phyloP scores from a whole-genome alignment of 2,113 vertebrate genomes.

The Ceyx cyanopectus region DNA sequence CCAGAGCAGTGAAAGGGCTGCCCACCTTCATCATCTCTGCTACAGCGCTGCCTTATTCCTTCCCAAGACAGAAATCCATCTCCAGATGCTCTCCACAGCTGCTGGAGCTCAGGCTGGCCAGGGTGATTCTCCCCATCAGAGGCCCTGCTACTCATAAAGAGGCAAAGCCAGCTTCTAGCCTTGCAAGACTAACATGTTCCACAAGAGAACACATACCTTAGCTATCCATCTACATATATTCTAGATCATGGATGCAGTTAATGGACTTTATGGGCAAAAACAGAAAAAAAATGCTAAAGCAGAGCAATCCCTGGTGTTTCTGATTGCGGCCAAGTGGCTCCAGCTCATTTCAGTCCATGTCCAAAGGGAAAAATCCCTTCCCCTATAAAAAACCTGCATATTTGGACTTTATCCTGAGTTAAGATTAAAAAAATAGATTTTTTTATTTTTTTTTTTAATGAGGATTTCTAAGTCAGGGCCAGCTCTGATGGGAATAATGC shows the following conservation, averaged over 20 bases:
- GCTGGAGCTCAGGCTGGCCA: background rate
- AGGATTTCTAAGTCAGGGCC: background rate
- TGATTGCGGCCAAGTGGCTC: background rate
- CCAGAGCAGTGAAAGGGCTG: background rate
- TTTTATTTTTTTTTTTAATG: background rate
- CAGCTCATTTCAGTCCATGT: background rate
- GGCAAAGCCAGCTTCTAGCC: background rate
- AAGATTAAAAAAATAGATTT: background rate
- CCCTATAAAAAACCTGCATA: background rate
- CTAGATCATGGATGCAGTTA: background rate
- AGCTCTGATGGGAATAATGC: background rate
- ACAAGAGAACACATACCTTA: background rate
- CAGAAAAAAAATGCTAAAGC: background rate
- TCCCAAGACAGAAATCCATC: background rate
- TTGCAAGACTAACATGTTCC: background rate
- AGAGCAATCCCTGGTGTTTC: background rate
- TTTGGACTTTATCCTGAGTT: background rate
- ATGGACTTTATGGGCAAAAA: background rate
- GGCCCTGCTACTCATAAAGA: background rate
- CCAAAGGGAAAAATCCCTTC: background rate
- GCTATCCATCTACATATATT: accelerated
- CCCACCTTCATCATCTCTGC: background rate
- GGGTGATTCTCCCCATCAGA: background rate
- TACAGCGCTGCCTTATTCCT: background rate
- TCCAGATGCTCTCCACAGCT: background rate